These are phyloP conservation scores for Phyto melanocephala DNA, from an alignment of 2,888 invertebrate species.

Conservation along the genomic window DNA sequence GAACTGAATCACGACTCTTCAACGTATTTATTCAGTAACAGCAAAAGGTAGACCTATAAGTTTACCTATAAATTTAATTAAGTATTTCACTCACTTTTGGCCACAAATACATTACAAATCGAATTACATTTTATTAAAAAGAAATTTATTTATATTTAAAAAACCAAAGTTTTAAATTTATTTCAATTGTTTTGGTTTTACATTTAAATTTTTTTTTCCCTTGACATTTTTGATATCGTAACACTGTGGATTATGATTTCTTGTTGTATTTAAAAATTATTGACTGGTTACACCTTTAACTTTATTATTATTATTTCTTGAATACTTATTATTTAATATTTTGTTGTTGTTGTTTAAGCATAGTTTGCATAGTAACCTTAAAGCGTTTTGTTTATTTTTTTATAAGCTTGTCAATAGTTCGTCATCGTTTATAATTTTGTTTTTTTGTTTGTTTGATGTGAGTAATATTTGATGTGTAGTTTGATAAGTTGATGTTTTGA, in stretches of 20 bases:
- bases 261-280: background rate
- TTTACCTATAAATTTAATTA: no score
- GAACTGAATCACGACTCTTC: no score
- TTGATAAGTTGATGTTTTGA: conserved; percentile 9
- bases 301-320: conserved; percentile 25
- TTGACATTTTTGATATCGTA: background rate
- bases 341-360: background rate
- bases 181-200: no score
- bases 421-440: conserved; percentile 25
- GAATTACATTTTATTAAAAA: no score
- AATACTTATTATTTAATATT: conserved; percentile 24
- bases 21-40: no score
- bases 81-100: no score
- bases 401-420: conserved; percentile 43
- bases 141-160: no score
- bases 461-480: background rate
- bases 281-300: conserved; percentile 30
- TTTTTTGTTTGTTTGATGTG: background rate
- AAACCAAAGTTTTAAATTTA: no score
- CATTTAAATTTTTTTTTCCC: background rate
- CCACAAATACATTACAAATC: no score
- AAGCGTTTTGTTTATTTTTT: conserved; percentile 12
- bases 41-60: no score
- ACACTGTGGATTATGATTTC: background rate
- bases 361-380: conserved; percentile 44